Base-by-base conservation (phyloP, 2,797 vertebrate species). In the Ptychobarbus kaznakovi region DNA sequence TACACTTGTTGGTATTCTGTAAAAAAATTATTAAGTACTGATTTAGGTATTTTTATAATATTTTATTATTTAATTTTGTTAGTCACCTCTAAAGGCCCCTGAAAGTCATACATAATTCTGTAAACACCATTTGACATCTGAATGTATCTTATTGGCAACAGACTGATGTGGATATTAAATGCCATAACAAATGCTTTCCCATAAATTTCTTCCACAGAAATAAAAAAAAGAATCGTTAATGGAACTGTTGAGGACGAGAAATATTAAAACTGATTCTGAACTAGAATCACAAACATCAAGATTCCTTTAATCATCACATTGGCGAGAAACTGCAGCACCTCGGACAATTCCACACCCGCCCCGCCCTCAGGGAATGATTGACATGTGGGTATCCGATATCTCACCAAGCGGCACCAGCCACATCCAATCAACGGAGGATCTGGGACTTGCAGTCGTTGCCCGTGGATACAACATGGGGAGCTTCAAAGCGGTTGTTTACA, bases 401-500 rank as follows among this genome's bases (percentile, higher is more conserved):
- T 81, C 80, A 49, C 49, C 25, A 44, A 86, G 87, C 89, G n/a
- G 90, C 88, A 87, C 81, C 42, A 61, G 80, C 81, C 25, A 53
- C 82, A 89, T 87, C 94, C 93, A 95, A 95, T 95, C 61, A 90
- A 75, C 44, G 83, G 65, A 40, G 82, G 87, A 15, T 74, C 83
- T 76, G 88, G 86, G 88, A 85, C 61, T 84, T 85, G 74, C 83
- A 77, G 75, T 90, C 88, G 82, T 86, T 66, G 89, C 92, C 91
- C 79, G 87, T 79, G 92, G 93, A 92, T 89, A 90, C 91, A 91
- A 89, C 89, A 86, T 89, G 89, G 91, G 83, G 90, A 92, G 92
- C 93, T 84, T 90, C 90, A 90, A 77, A 92, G 83, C 89, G 87
- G 61, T 78, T 65, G 90, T 90, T 86, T 86, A 87, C 90, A 84